Evolutionary conservation across 2,888 invertebrate species (phyloP), one percentile per base, ranked within the genome.

Genomic region (Drosophila atroscutellata): DNA sequence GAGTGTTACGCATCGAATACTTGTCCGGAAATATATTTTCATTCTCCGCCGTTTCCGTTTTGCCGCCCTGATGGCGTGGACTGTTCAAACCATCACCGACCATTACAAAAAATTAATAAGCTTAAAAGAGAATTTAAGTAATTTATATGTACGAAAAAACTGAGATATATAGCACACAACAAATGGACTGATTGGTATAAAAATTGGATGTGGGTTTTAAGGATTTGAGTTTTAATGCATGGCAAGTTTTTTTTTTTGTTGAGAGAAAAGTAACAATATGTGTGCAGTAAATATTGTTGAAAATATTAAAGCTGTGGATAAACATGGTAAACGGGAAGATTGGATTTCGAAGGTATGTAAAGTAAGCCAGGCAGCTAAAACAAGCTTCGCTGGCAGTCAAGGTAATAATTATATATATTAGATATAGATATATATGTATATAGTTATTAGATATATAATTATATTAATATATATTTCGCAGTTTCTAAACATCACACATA

Each of bases 21-120:
- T 85, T 86, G 32, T 87, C 88, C 0, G 88, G 88, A 30, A 55
- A 72, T 0, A 24, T 30, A 0, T 32, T 50, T 0, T 28, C 9
- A 8, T n/a, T 26, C 0, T 62, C 55, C 1, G 45, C 24, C 0
- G 11, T 0, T 0, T 3, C 24, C 1, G n/a, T 2, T 24, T 59
- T 61, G 2, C 80, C 77, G 13, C 85, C 77, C 39, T 87, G 88
- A 24, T 28, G 36, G 7, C 85, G 72, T 0, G 85, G 85, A 59
- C 82, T 81, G 26, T 86, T 86, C 8, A 89, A 56, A 11, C 85
- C 85, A 60, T 85, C 84, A 2, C 86, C 76, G 9, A 86, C 89
- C 76, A 73, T 70, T 49, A 11, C 45, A 9, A 36, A 2, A 13
- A 15, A 26, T 5, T 15, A 32, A 56, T 24, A 26, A 47, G 7